A percentile compares a stretch with the other conserved stretches of the same genome.
phyloP scores from a whole-genome alignment of 2,797 vertebrate species.

The Vespertilio murinus region DNA sequence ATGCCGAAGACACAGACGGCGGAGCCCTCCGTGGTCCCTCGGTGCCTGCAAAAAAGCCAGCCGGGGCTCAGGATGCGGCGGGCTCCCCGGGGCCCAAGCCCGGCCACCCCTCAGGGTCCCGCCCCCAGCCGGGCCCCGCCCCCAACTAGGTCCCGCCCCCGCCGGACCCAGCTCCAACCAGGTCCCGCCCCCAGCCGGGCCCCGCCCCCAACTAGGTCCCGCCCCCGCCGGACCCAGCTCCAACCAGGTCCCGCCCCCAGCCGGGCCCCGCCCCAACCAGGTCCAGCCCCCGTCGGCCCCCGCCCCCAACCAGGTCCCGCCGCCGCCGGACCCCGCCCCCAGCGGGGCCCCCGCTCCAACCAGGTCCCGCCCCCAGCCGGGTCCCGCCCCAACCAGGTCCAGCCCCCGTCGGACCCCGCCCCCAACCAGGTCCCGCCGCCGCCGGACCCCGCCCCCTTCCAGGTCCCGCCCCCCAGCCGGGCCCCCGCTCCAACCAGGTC shows the following conservation, averaged over 20 bases:
- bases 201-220: fast-evolving
- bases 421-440: not conserved
- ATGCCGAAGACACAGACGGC: slow-evolving; percentile 95
- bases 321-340: fast-evolving
- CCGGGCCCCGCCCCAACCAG: fast-evolving
- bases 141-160: fast-evolving
- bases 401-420: too few species aligned
- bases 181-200: fast-evolving
- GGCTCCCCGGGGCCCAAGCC: fast-evolving
- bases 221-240: fast-evolving
- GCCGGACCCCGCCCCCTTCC: fast-evolving
- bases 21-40: slow-evolving; percentile 90
- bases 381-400: fast-evolving
- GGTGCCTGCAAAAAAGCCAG: slow-evolving; percentile 84
- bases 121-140: fast-evolving
- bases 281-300: too few species aligned
- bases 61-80: fast-evolving
- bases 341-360: fast-evolving
- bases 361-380: fast-evolving
- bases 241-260: fast-evolving
- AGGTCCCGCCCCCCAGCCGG: fast-evolving
- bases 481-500: fast-evolving
- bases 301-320: fast-evolving
- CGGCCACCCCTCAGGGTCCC: fast-evolving
- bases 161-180: too few species aligned